Evolutionary conservation across 2,888 invertebrate genomes (phyloP), one percentile per base, ranked within the genome.

Genomic region (Pterostichus niger): DNA sequence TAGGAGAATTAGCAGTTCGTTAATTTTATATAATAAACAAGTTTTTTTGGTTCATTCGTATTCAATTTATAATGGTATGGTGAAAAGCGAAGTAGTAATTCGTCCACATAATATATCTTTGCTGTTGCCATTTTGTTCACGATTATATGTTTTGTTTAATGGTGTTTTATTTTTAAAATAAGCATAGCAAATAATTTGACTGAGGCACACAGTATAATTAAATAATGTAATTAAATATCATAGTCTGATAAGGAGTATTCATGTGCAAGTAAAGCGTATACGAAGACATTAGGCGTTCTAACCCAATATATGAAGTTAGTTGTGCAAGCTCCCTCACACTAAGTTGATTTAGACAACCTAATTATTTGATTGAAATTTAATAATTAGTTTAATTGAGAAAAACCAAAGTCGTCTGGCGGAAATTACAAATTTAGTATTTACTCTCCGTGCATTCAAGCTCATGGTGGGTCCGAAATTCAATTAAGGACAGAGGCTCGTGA

Each of bases 291-390:
- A 59, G 31, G 17, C 17, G 59, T 31, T 24, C 10, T 31, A 59
- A 31, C 31, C 31, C 11, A 59, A 59, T 56, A 56, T 56, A 4
- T 59, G 59, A 59, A 59, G 31, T 59, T 59, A 17, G 54, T 15
- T 54, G 40, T 40, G 54, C 11, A 7, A 61, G 9, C 9, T 4
- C 9, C 15, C 64, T 2, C 10, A 31, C 31, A 17, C 77, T 77
- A 77, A 77, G 59, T 77, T 77, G 33, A 77, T 77, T 77, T 77
- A 40, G 33, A 6, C 35, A 78, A 46, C 61, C 44, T 78, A 78
- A 78, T 78, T 78, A 78, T 78, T 46, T 78, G 46, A 78, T 78
- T 78, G 78, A 78, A 78, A 78, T 78, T 78, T 59, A 78, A 59
- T 78, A 78, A 78, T 78, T 61, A 44, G 24, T 61, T 59, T 61